phyloP scores from a whole-genome alignment of 92 coral and sea anemone genomes.

The Parazoanthus swiftii region DNA sequence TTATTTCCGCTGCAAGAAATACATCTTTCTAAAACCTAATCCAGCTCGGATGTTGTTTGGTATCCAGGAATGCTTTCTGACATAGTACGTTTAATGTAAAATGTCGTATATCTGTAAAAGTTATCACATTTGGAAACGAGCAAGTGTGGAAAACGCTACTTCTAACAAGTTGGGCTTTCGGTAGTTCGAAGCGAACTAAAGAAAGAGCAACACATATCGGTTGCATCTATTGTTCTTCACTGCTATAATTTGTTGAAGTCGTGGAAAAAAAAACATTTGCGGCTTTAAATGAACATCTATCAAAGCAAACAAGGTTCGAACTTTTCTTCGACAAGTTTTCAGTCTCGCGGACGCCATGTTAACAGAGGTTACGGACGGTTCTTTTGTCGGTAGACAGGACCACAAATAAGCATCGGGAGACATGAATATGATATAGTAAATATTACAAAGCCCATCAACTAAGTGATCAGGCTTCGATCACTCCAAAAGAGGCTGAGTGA shows the following conservation, averaged over 20 bases:
- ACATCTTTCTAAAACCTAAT: not conserved
- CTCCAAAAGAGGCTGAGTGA: conserved; percentile 14
- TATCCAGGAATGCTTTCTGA: not conserved
- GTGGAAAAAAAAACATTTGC: not conserved
- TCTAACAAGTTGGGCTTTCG: not conserved
- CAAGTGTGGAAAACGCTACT: not conserved
- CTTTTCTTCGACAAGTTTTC: conserved; percentile 5
- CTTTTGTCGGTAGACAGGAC: not conserved
- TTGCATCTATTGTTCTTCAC: not conserved
- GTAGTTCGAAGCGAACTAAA: not conserved
- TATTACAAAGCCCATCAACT: not conserved
- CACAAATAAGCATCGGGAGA: not conserved
- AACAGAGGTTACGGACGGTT: not conserved
- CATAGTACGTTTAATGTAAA: not conserved
- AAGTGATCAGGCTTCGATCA: not conserved
- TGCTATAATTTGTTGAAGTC: not conserved
- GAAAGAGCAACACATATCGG: not conserved
- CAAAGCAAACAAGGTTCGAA: conserved; percentile 3
- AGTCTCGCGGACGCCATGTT: conserved; percentile 23
- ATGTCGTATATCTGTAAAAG: not conserved
- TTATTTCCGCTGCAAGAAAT: not conserved
- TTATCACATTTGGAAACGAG: not conserved
- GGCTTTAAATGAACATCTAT: conserved; percentile 3
- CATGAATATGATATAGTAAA: not conserved
- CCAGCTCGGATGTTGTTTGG: not conserved